Base-by-base conservation (phyloP, 2,888 invertebrate species). In the Taphrorychus bicolor region DNA sequence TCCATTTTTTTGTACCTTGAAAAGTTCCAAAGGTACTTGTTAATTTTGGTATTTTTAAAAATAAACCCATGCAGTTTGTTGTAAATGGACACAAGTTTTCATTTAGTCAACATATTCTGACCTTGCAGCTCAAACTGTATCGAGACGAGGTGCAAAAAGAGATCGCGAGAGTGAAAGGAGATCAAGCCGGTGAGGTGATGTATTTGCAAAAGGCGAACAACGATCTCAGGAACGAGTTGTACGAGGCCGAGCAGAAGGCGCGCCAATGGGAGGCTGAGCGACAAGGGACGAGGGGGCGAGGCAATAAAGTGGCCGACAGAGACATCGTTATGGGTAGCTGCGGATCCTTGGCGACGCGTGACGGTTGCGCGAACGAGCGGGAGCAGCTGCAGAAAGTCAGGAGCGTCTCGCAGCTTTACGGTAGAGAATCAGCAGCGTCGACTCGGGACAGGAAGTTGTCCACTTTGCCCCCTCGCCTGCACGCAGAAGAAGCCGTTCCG, bases 61-160 rank as follows among this genome's bases (percentile, higher is more conserved):
- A n/a, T n/a, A n/a, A n/a, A n/a, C n/a, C n/a, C n/a, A n/a, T n/a
- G n/a, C n/a, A n/a, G n/a, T n/a, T n/a, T n/a, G n/a, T n/a, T 32
- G 32, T 32, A 11, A 0, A 32, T 32, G 32, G 5, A 11, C 11
- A 32, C 32, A 32, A 0, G 32, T 32, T 32, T 32, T 32, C 7
- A n/a, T n/a, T 32, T 32, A 11, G 32, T 32, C 5, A 0, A 0
- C 7, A 32, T 32, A 32, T n/a, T 45, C 14, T 45, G 11, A n/a
- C 16, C 7, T 62, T 66, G 63, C 3, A 51, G 51, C 21, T 51
- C 5, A 51, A 57, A 5, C 21, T 57, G 42, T 90, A 87, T 76
- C 86, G 87, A 70, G 88, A 88, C 73, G 88, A 90, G 78, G 84
- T 90, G 58, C 83, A 84, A 24, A 86, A 86, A 60, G 87, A 89